A percentile compares a stretch with the other conserved stretches of the same genome.
Conservation (phyloP, 2,113 vertebrate species). For the Telmatochromis brachygnathus region DNA sequence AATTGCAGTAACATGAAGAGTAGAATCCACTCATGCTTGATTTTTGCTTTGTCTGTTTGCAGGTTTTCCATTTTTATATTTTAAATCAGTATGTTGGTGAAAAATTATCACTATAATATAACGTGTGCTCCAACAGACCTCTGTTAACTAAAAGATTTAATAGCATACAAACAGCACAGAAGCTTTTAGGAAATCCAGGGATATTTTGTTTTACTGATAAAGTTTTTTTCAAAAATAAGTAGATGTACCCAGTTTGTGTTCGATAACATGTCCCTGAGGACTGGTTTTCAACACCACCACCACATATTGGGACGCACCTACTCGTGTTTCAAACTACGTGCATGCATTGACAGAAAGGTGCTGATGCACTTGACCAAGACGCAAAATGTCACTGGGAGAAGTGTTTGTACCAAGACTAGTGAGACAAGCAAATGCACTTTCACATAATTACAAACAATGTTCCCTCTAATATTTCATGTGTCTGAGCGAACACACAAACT, state of each 20-base stretch:
- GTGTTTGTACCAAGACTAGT: background rate
- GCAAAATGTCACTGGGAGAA: background rate
- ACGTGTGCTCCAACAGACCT: background rate
- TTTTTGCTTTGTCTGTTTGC: background rate
- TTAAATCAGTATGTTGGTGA: background rate
- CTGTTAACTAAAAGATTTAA: background rate
- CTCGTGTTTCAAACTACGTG: background rate
- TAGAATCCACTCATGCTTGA: background rate
- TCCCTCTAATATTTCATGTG: background rate
- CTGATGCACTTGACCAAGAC: background rate
- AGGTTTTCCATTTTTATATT: background rate
- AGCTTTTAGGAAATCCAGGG: background rate
- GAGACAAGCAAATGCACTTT: background rate
- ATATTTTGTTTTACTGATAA: background rate
- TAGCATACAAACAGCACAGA: background rate
- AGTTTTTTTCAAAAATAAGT: background rate
- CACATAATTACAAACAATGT: background rate
- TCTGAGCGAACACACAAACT: background rate
- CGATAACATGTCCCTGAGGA: background rate
- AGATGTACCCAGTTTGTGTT: background rate
- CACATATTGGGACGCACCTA: background rate
- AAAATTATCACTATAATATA: background rate
- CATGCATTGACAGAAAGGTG: background rate
- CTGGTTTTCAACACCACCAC: background rate
- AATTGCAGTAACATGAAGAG: background rate